phyloP scores from a whole-genome alignment of 2,888 invertebrate genomes.

The Fragum fragum region DNA sequence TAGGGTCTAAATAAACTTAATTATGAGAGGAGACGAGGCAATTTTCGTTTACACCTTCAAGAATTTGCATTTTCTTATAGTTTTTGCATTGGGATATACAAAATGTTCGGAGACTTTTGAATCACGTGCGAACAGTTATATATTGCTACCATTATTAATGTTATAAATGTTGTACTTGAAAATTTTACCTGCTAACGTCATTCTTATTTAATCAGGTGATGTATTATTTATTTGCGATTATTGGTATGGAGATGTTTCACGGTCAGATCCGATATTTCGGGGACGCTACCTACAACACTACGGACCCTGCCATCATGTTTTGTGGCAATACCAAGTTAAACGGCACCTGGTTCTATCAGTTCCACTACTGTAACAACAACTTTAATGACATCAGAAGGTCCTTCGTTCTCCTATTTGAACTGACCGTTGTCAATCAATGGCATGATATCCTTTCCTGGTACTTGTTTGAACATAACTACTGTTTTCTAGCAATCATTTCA shows the following conservation, averaged over 20 bases:
- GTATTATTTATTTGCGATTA: slow-evolving; percentile 87
- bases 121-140: no score
- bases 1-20: no score
- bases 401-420: slow-evolving; percentile 87
- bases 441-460: slow-evolving; percentile 86
- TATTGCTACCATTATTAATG: no score
- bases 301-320: slow-evolving; percentile 62
- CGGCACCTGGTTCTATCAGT: slow-evolving; percentile 84
- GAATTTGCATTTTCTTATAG: no score
- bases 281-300: slow-evolving; percentile 70
- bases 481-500: no score
- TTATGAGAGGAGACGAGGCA: no score
- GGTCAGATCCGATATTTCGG: slow-evolving; percentile 82
- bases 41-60: no score
- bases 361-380: slow-evolving; percentile 87
- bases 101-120: no score
- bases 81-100: no score
- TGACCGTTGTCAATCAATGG: slow-evolving; percentile 88
- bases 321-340: slow-evolving; percentile 85
- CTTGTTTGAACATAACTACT: no score
- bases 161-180: no score
- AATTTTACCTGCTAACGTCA: no score
- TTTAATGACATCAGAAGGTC: slow-evolving; percentile 87
- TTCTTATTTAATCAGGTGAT: slow-evolving; percentile 81
- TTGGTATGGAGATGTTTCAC: slow-evolving; percentile 88